These are phyloP conservation scores for Drosophila anomalipes DNA, from an alignment of 2,888 invertebrate species.

Conservation along the genomic window DNA sequence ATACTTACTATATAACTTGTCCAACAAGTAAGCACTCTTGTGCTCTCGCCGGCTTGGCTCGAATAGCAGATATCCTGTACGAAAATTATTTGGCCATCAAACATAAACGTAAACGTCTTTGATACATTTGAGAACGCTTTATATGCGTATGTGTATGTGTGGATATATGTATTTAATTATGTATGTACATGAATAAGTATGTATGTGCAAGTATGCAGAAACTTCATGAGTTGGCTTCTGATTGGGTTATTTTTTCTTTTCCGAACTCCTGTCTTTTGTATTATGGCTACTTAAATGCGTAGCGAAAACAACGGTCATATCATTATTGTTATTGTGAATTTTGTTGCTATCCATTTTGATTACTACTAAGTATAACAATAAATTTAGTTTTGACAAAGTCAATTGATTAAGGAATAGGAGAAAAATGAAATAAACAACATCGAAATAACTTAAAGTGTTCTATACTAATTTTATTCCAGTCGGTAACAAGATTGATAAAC, in stretches of 20 bases:
- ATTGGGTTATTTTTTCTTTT: background rate
- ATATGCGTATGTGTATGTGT: no score
- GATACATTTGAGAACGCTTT: no score
- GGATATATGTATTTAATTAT: no score
- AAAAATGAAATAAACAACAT: background rate
- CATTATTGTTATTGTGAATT: no score
- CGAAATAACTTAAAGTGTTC: background rate
- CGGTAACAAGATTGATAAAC: background rate
- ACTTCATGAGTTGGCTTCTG: background rate
- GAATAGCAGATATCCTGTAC: background rate
- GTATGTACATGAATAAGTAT: background rate
- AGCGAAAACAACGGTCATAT: no score
- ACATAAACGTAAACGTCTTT: no score
- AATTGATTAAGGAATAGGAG: background rate
- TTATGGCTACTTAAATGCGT: no score
- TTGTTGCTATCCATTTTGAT: background rate
- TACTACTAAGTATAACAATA: background rate
- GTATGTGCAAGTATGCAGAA: background rate
- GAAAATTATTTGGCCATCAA: no score
- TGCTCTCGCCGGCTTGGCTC: background rate
- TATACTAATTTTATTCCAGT: background rate
- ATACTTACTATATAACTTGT: background rate
- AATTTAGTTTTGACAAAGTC: background rate
- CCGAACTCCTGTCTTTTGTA: no score
- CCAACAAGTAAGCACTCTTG: background rate